Evolutionary conservation across 1,140 invertebrate species (phyloP), one percentile per base, ranked within the genome.

Genomic region (Nasonia vitripennis): DNA sequence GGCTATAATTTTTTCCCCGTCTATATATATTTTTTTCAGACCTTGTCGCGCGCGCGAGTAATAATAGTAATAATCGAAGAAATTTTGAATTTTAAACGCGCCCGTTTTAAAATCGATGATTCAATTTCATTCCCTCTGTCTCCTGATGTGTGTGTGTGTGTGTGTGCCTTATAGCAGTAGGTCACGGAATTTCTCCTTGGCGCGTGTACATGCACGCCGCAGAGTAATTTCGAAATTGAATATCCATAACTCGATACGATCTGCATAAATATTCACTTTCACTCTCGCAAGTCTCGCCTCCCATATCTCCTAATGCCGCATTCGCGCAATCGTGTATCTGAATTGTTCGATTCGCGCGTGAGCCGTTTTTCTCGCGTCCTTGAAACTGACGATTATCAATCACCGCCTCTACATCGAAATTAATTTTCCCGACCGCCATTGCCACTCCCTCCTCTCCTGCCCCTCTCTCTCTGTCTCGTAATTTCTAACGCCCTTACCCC

Each of bases 361-460:
- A 62, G 20, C 55, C 55, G 55, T 62, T 62, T 55, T 62, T 6
- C 17, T 62, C 55, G 20, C 27, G 31, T 31, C 70, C 27, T 71
- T 71, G 70, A 34, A 71, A 71, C 70, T 14, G 7, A 71, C 31
- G 31, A 31, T 71, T 71, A 71, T 71, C 27, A 71, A 71, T 71
- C 70, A 71, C 27, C 23, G 27, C 27, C 23, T 71, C 31, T 20
- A 12, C 70, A 34, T 71, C 31, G 2, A 71, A 71, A 71, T 71
- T 68, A 27, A 27, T 31, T 31, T 71, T 12, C 27, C 23, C 27
- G 2, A 31, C 70, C 12, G 23, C 4, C n/a, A 70, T 34, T 14
- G 5, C 17, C 27, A 27, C 27, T 27, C 27, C 27, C 27, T n/a
- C 27, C 1, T 0, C 27, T 2, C 27, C 27, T 27, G 1, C 27